Conservation (phyloP, 2,113 vertebrate species). For the Microcebus jonahi region DNA sequence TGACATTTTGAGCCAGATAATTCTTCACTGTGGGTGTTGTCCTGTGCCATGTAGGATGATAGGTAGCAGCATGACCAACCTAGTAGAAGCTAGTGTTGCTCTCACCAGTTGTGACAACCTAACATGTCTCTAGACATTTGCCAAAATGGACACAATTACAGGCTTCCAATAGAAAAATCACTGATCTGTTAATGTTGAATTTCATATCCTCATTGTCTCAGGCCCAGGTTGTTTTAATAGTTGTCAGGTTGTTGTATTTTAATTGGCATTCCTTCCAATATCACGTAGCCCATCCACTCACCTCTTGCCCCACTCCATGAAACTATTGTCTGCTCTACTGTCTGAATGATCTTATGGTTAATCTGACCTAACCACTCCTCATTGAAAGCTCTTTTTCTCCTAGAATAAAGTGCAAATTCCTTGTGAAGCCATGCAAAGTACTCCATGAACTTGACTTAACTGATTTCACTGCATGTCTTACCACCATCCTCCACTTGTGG, state of each 20-base stretch:
- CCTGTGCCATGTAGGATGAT: not conserved
- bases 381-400: not conserved
- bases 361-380: not conserved
- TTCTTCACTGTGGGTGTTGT: not conserved
- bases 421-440: not conserved
- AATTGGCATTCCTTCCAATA: not conserved
- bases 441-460: not conserved
- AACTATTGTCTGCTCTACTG: not conserved
- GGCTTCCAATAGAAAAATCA: not conserved
- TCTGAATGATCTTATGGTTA: not conserved
- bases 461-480: not conserved
- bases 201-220: not conserved
- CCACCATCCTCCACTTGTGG: not conserved
- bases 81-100: not conserved
- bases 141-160: not conserved
- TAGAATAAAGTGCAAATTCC: not conserved
- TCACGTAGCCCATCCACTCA: not conserved
- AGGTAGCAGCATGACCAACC: rapidly evolving
- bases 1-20: not conserved
- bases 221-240: not conserved
- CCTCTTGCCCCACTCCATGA: not conserved
- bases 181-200: not conserved
- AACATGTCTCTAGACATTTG: not conserved
- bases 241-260: not conserved
- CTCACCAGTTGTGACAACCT: not conserved